These are phyloP conservation scores for Syncerus caffer DNA, from an alignment of 2,797 vertebrate genomes.

Conservation along the genomic window DNA sequence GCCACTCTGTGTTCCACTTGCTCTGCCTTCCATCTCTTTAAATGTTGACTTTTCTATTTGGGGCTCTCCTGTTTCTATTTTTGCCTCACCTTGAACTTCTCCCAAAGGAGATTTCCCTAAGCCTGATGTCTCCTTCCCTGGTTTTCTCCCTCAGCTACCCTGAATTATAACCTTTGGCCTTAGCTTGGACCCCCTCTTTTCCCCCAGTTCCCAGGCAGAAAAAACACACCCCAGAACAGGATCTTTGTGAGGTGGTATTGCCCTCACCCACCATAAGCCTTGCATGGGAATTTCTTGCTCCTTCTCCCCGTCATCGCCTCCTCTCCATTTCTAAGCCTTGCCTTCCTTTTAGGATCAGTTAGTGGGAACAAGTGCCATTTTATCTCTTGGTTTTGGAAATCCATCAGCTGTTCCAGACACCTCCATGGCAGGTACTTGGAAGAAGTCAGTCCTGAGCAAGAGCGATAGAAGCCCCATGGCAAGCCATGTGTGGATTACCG, in stretches of 20 bases:
- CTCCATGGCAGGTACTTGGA: not conserved
- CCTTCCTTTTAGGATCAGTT: constrained; percentile 51
- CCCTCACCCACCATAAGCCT: too few species aligned
- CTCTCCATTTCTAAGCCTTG: not conserved
- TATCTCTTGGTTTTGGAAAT: constrained; percentile 55
- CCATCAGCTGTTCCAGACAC: not conserved
- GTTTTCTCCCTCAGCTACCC: not conserved
- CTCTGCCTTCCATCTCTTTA: not conserved
- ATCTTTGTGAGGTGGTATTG: not conserved
- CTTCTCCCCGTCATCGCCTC: not conserved
- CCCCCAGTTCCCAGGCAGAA: not conserved
- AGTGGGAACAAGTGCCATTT: not conserved
- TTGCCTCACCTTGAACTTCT: constrained; percentile 28
- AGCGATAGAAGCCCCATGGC: not conserved
- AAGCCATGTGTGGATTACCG: not conserved
- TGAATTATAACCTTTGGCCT: not conserved
- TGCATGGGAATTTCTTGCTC: not conserved
- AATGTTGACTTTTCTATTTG: not conserved
- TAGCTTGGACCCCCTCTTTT: not conserved
- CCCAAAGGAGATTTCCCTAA: not conserved
- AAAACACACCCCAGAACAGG: too few species aligned
- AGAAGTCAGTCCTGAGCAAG: not conserved
- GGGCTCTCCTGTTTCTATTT: not conserved
- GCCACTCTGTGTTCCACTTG: not conserved
- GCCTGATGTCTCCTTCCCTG: not conserved